Evolutionary conservation across 35 echinoderm and acorn worm genomes (phyloP), one percentile per base, ranked within the genome.

Genomic region (Apostichopus californicus): DNA sequence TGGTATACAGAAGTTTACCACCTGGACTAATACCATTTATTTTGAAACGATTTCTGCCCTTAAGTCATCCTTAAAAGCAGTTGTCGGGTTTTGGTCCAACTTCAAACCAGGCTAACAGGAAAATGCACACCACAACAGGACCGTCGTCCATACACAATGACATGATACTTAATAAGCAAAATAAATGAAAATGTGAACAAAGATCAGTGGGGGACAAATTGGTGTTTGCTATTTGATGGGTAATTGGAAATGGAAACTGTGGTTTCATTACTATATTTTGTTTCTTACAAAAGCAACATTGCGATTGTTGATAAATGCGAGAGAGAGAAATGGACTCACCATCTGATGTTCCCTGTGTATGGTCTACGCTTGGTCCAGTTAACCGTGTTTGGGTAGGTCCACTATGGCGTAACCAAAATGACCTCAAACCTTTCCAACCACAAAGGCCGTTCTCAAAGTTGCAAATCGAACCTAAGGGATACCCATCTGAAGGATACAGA

Each of bases 81-180:
- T 72, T 6, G 6, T 72, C 68, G 68, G 68, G 68, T 72, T 72
- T 72, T 72, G 68, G 68, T 72, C 68, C 68, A 72, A 72, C 68
- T 72, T 72, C 68, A 72, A 72, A 72, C 68, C 68, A 72, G 68
- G 68, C 68, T 72, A 72, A 72, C 68, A 72, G 68, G 68, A 72
- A 72, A 72, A 72, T 72, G 68, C 68, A 72, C 68, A 72, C 68
- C 68, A 72, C 68, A 72, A 72, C 68, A 72, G 68, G 68, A 72
- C 68, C 68, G 68, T 72, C 68, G 68, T 72, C 3, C 68, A 72
- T 72, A 5, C 68, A 72, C 68, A 72, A 72, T 72, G 3, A 72
- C 34, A 3, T 2, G 34, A 46, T 46, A 2, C 34, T 3, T 46
- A 46, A 3, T 46, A 46, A 46, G 34, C 34, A 46, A 46, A 46